Percentiles rank a stretch among this genome's conserved stretches.
Evolutionary conservation across 2,888 invertebrate species (phyloP).

Genomic region (Heliconius aoede): DNA sequence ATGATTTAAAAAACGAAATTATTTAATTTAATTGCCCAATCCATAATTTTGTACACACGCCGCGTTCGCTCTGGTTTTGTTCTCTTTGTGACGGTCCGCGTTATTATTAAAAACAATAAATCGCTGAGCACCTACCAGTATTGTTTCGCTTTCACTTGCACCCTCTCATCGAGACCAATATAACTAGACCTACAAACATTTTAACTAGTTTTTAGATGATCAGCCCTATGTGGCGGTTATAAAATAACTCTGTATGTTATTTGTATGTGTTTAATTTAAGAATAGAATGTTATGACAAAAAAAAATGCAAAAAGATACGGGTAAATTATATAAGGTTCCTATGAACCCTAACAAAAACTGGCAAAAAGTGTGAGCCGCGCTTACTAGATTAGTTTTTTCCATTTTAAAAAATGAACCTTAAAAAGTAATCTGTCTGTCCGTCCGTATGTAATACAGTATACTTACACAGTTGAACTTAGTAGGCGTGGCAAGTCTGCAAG

Average conservation of each 20-base stretch:
- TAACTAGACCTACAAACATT: neutral
- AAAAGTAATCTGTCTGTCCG: no score
- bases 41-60: conserved; percentile 40
- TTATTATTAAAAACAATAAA: conserved; percentile 85
- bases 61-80: conserved; percentile 67
- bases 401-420: no score
- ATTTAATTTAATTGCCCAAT: conserved; percentile 47
- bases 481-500: no score
- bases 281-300: neutral
- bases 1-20: neutral
- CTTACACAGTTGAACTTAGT: no score
- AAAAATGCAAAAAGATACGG: neutral
- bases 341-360: no score
- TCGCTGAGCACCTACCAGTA: conserved; percentile 82
- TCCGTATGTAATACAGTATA: no score
- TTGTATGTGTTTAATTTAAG: neutral
- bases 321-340: neutral
- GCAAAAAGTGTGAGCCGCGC: no score
- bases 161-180: conserved; percentile 25
- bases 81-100: conserved; percentile 81
- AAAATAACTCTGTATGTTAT: neutral
- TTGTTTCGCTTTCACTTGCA: conserved; percentile 69
- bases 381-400: no score
- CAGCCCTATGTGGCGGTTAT: neutral
- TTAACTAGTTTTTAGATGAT: neutral